Evolutionary conservation across 2,888 invertebrate genomes (phyloP), one percentile per base, ranked within the genome.

Genomic region (Steinernema carpocapsae): DNA sequence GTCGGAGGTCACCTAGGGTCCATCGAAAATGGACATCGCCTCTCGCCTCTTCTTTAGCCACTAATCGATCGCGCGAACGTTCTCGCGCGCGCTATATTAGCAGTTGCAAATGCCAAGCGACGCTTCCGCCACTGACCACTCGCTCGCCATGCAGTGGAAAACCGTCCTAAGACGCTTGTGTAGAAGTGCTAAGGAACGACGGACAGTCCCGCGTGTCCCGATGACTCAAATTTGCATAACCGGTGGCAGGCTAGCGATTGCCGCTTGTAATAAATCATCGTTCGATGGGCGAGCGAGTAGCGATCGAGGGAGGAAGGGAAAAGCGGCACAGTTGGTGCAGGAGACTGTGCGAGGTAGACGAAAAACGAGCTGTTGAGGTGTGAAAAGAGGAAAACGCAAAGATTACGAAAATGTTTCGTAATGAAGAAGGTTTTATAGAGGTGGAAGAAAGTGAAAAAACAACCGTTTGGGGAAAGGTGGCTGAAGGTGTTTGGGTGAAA

Each of bases 171-270:
- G 43, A 43, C 43, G 43, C 10, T 43, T 43, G n/a, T n/a, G n/a
- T n/a, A 37, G 37, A 37, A 10, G 10, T 3, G 37, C 37, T 6
- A 37, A 37, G 37, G 37, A 37, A 37, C 19, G 48, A 7, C 14
- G 43, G 43, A 12, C 43, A 14, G 48, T 48, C 48, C n/a, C n/a
- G n/a, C 2, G 48, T 64, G 17, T 29, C 32, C 19, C 64, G 64
- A 64, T 64, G 32, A 64, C 32, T 64, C 64, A 64, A 32, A 64
- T 64, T 64, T 64, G 64, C 32, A 64, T 64, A 64, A 64, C 64
- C 26, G 64, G 17, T 29, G 29, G 32, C 48, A 10, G 48, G n/a
- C 17, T 2, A 19, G 19, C 52, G 24, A 52, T 22, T 10, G 52
- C 24, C 22, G 52, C 37, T 37, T 19, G 22, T 24, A 52, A 52